Evolutionary conservation across 2,888 invertebrate species (phyloP), one percentile per base, ranked within the genome.

Genomic region (Lasioglossum morio): DNA sequence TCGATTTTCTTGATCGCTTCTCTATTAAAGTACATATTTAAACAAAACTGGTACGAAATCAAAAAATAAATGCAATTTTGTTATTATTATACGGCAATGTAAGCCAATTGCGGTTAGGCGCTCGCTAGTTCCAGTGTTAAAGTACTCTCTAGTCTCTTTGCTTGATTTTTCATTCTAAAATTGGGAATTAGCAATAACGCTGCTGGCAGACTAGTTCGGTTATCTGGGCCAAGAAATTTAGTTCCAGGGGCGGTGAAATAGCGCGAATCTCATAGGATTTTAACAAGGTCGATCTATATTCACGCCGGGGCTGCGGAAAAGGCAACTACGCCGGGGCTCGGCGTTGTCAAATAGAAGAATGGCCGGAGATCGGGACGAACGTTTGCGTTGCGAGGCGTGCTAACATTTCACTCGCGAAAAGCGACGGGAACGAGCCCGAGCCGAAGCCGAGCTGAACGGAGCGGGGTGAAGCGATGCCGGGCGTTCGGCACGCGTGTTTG

Each of bases 361-460:
- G 40, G 23, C 69, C n/a, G n/a, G 69, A 69, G 37, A 69, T 77
- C 69, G 77, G 37, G n/a, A 69, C 4, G 48, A 37, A 53, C 69
- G 69, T 77, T 77, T 53, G 77, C 77, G 5, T 70, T 69, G 19
- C 34, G 66, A 48, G n/a, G 66, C 69, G 69, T 60, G 72, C 53
- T 37, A 77, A 79, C 82, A 37, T 69, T 79, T 46, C 57, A 19
- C 57, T 46, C 12, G 23, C 19, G 66, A 66, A 34, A 66, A 34
- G 53, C 66, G 34, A 34, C 34, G 23, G 23, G 69, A 34, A 66
- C 66, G 53, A 53, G 23, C 23, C 23, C 2, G 53, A 53, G 53
- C 53, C 53, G 23, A 53, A 23, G 23, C 48, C 48, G 48, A 23
- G 23, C 48, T 23, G 48, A 66, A 19, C 34, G 30, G 66, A 34